These are phyloP conservation scores for Chondrosia reniformis DNA, from an alignment of 37 sponge, comb jelly and placozoan species.

Conservation along the genomic window DNA sequence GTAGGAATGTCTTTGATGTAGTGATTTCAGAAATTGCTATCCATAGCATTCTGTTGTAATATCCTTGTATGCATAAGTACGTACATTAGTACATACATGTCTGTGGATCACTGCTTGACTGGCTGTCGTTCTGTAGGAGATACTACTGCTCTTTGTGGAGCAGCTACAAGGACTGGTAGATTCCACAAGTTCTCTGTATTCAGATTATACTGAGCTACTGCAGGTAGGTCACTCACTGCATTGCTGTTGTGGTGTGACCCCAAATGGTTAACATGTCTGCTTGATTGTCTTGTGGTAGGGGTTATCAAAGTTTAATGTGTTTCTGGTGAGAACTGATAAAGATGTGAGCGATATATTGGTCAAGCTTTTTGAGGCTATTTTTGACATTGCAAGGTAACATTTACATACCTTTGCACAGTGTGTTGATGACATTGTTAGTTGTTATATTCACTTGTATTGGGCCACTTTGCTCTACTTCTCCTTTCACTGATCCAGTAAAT, in stretches of 20 bases:
- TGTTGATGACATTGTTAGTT: background rate
- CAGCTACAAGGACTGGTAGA: constrained; percentile 70
- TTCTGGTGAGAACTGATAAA: constrained; percentile 52
- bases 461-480: background rate
- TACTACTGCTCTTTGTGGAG: constrained; percentile 72
- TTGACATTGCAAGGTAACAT: constrained; percentile 52
- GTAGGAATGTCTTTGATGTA: too few relatives aligned
- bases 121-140: constrained; percentile 38
- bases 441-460: background rate
- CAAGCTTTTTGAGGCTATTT: constrained; percentile 71
- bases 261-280: background rate
- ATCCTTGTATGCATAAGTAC: background rate
- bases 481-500: background rate
- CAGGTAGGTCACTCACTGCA: constrained; percentile 45
- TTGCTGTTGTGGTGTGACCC: background rate
- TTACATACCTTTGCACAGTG: background rate
- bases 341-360: constrained; percentile 57
- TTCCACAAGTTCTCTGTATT: constrained; percentile 41
- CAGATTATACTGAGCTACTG: constrained; percentile 52
- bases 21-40: too few relatives aligned
- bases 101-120: background rate
- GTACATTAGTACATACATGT: background rate
- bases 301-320: constrained; percentile 55
- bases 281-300: constrained; percentile 14
- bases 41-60: background rate